Base-by-base conservation (phyloP, 2,113 vertebrate species). In the Theristicus caerulescens region DNA sequence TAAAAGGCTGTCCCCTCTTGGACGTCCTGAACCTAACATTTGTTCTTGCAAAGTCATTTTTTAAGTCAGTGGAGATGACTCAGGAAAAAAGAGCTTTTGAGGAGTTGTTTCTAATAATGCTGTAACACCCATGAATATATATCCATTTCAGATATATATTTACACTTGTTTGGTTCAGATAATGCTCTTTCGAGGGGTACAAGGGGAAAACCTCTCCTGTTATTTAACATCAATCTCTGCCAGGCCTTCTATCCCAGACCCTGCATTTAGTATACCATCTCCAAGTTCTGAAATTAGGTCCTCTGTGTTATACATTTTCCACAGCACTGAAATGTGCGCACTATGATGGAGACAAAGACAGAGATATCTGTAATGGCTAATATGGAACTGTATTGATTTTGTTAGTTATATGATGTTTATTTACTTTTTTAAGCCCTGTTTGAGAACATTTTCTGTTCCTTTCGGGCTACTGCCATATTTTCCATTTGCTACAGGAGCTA, bases 391-490 rank as follows among this genome's bases (percentile, higher is more conserved):
- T 93, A 96, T 96, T 71, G 94, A 97, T 96, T 96, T 89, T 70
- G 29, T n/a, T 86, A 62, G 67, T 86, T 95, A 93, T 90, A 86
- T 70, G 64, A 74, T 92, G 69, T 92, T 95, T 94, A 77, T 96
- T 97, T 96, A 95, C 90, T 84, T 94, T 94, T 73, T 88, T 24
- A 84, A 95, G 82, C 67, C 64, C 42, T 85, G 57, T 85, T 94
- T 95, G 93, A 94, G 93, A 95, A 94, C 62, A 95, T 85, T 95
- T 96, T 90, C 89, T 90, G 19, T 73, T 94, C 58, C 66, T 89
- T 94, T 94, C 32, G 0, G 74, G 86, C 84, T 94, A 67, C 64
- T 90, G 79, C 59, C 91, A 74, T 52, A 51, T 94, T 94, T 95
- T 92, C 78, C 74, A 58, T 93, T 97, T 94, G 70, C 86, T 94